phyloP scores from a whole-genome alignment of 2,797 vertebrate genomes.

The Alcedo atthis region DNA sequence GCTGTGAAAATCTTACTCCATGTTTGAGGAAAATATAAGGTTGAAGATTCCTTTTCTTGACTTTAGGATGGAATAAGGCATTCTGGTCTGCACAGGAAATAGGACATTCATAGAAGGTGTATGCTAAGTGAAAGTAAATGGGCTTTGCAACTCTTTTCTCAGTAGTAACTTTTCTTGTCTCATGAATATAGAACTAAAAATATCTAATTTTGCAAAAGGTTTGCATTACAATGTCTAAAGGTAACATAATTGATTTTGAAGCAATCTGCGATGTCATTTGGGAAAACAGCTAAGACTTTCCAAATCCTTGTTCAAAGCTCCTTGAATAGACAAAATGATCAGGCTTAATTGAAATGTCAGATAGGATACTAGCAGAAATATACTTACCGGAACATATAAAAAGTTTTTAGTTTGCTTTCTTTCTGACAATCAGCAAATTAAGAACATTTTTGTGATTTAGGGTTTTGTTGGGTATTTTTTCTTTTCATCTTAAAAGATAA shows the following conservation, averaged over 20 bases:
- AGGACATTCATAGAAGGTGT: neutral
- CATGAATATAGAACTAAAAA: neutral
- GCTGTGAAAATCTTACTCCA: neutral
- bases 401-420: neutral
- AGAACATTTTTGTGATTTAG: neutral
- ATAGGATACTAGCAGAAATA: neutral
- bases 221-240: neutral
- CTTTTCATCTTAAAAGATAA: neutral
- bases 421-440: neutral
- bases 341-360: slow-evolving; percentile 20
- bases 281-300: slow-evolving; percentile 38
- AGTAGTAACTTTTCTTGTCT: neutral
- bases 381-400: neutral
- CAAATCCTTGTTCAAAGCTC: slow-evolving; percentile 46
- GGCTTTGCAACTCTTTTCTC: neutral
- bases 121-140: neutral
- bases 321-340: neutral
- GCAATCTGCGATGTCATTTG: neutral
- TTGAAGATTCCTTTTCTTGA: neutral
- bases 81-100: neutral
- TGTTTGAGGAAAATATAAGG: neutral
- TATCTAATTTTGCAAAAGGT: neutral
- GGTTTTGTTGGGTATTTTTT: rapidly evolving
- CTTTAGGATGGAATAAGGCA: neutral
- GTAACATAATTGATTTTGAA: slow-evolving; percentile 16